Evolutionary conservation across 1,140 invertebrate species (phyloP).

Genomic region (Drosophila truncata): DNA sequence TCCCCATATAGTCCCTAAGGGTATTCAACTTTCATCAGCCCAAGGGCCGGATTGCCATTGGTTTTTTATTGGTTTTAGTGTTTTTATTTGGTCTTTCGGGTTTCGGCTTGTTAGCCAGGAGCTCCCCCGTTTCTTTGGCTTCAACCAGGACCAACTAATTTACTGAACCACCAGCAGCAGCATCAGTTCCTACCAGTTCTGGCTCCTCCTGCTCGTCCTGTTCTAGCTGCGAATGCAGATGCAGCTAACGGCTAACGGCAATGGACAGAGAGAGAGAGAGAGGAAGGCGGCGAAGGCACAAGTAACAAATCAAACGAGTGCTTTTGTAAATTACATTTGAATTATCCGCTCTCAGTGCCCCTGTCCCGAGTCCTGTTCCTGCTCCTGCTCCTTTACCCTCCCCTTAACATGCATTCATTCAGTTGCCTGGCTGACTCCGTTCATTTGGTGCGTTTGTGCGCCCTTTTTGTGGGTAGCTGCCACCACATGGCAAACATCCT

Average conservation of each 20-base stretch:
- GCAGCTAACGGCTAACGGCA: constrained; percentile 16
- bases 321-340: constrained; percentile 83
- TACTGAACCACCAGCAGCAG: constrained; percentile 40
- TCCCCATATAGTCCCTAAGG: neutral
- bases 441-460: constrained; percentile 30
- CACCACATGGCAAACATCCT: constrained; percentile 72
- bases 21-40: constrained; percentile 32
- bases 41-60: constrained; percentile 13
- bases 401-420: constrained; percentile 34
- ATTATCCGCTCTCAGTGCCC: constrained; percentile 62
- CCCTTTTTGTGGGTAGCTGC: constrained; percentile 48
- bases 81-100: constrained; percentile 48
- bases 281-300: constrained; percentile 22
- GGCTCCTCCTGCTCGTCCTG: neutral
- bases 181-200: neutral
- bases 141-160: constrained; percentile 60
- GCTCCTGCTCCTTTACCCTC: neutral
- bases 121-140: constrained; percentile 31
- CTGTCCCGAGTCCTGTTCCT: too few relatives aligned
- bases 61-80: constrained; percentile 51
- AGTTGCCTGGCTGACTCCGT: constrained; percentile 26
- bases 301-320: constrained; percentile 81
- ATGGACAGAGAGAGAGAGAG: constrained; percentile 1
- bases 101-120: constrained; percentile 50
- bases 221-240: constrained; percentile 20